Base-by-base conservation (phyloP, 1,140 invertebrate genomes). In the Bombus pyrosoma region DNA sequence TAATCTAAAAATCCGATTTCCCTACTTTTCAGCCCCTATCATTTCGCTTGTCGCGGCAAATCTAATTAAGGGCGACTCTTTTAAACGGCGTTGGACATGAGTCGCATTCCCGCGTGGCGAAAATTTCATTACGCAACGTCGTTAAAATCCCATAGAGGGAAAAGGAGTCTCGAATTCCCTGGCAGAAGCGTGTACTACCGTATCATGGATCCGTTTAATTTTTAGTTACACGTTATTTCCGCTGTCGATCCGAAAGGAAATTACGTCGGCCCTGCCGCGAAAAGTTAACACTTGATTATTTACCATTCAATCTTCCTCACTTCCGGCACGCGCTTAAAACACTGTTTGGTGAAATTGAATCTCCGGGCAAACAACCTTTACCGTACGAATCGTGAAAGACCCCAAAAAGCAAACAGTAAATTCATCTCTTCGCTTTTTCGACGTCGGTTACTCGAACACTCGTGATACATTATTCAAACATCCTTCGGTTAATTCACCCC, bases 111-210 rank as follows among this genome's bases (percentile, higher is more conserved):
- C 53, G 66, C 34, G 25, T 13, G 32, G 22, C 66, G 32, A 43
- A 69, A 79, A 84, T 84, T 80, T 79, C 83, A 80, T 84, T 84
- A 80, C 32, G 15, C 12, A 18, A 57, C 64, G 10, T 66, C 62
- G 81, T 68, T 77, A 43, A 39, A 71, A 28, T n/a, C 47, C n/a
- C 71, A 34, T 53, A 66, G 41, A 82, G 66, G 32, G 8, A 2
- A n/a, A 34, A 28, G 32, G 3, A 8, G 13, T 6, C 12, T 8
- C 13, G n/a, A 15, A n/a, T 75, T 9, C 1, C 22, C 25, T 15
- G 5, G 18, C n/a, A 15, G 34, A 66, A 34, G 13, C 8, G 57
- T 39, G 47, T 18, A 18, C 0, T 25, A 12, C 25, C 41, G 28
- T 28, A 2, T 18, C 64, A 68, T 28, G n/a, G 10, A 22, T 10